These are phyloP conservation scores for Pelodytes ibericus DNA, from an alignment of 2,797 vertebrate species.

Conservation along the genomic window DNA sequence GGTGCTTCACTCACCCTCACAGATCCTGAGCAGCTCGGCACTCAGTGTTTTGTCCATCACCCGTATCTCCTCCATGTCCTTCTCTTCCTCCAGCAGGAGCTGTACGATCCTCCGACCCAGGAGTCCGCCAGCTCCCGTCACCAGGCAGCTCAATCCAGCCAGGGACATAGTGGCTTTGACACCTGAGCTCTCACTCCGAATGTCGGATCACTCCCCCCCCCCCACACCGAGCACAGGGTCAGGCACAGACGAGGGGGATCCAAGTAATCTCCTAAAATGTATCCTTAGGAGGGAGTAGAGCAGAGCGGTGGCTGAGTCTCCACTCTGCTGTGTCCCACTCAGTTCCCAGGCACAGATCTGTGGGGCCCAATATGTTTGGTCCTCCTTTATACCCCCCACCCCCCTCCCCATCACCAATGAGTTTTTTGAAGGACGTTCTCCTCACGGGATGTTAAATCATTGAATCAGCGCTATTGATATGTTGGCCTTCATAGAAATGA, in stretches of 20 bases:
- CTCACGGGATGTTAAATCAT: neutral
- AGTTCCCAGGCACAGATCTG: no score
- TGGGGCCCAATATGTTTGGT: neutral
- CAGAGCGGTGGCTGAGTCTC: no score
- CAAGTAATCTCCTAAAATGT: no score
- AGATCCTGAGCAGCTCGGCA: conserved; percentile 61
- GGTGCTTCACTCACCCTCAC: conserved; percentile 72
- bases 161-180: conserved; percentile 68
- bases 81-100: conserved; percentile 82
- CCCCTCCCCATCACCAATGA: no score
- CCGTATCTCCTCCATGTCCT: conserved; percentile 77
- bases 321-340: no score
- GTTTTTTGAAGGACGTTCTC: neutral
- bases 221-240: no score
- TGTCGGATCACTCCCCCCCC: no score
- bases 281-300: no score
- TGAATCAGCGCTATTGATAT: neutral
- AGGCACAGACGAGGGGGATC: no score
- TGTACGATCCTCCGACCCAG: conserved; percentile 82
- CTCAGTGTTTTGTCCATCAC: conserved; percentile 80
- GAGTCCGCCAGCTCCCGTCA: conserved; percentile 91
- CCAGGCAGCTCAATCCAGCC: conserved; percentile 80
- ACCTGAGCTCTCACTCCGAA: no score
- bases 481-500: neutral
- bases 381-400: neutral